Conservation (phyloP, 2,797 vertebrate species). For the Sciaenops ocellatus region DNA sequence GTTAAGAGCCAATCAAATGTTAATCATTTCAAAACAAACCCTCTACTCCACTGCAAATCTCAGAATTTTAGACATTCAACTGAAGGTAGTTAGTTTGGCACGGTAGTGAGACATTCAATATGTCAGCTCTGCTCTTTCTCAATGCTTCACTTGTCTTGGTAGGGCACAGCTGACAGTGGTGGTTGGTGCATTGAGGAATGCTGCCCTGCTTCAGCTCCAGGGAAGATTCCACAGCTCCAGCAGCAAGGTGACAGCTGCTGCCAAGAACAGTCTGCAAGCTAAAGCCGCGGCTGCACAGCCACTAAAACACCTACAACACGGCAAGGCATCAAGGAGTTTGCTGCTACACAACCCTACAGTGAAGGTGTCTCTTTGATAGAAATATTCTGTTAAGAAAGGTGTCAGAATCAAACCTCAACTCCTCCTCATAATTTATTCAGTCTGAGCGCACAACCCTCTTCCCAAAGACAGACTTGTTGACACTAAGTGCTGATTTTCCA, state of each 20-base stretch:
- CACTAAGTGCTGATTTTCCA: neutral
- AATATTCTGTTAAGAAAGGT: neutral
- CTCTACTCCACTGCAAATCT: constrained; percentile 21
- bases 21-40: constrained; percentile 36
- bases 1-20: constrained; percentile 28
- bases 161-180: constrained; percentile 73
- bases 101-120: constrained; percentile 62
- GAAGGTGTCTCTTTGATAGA: constrained; percentile 1
- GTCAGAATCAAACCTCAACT: constrained; percentile 16
- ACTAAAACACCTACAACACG: constrained; percentile 62
- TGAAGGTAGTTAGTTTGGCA: constrained; percentile 63
- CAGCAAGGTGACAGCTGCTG: constrained; percentile 82
- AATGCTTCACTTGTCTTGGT: constrained; percentile 77
- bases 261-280: constrained; percentile 74
- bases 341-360: constrained; percentile 23
- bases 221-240: constrained; percentile 80
- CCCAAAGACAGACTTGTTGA: neutral
- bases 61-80: constrained; percentile 43
- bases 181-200: constrained; percentile 77
- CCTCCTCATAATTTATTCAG: constrained; percentile 9
- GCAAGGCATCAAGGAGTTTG: constrained; percentile 51
- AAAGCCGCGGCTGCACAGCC: constrained; percentile 49
- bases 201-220: constrained; percentile 75
- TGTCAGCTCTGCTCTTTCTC: constrained; percentile 72
- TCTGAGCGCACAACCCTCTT: neutral